Evolutionary conservation across 2,888 invertebrate genomes (phyloP).

Genomic region (Hedychridium roseum): DNA sequence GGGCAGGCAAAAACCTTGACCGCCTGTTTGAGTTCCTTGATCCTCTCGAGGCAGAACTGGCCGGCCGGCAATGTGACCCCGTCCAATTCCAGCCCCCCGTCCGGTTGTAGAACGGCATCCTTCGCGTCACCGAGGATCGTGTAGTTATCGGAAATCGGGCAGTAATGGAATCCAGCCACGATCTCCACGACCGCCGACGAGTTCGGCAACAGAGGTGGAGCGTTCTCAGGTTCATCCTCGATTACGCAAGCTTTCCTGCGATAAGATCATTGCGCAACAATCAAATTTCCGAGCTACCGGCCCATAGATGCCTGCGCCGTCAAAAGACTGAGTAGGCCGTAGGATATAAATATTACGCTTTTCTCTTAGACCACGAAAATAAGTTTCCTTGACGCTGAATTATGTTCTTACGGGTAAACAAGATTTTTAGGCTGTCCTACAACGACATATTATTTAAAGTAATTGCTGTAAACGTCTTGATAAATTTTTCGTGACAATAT

Average conservation of each 20-base stretch:
- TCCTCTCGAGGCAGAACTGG: slow-evolving; percentile 63
- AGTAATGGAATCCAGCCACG: slow-evolving; percentile 68
- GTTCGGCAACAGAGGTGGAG: slow-evolving; percentile 57
- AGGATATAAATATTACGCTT: too few species aligned
- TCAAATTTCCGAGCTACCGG: too few species aligned
- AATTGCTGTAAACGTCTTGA: too few species aligned
- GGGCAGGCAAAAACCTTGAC: slow-evolving; percentile 72
- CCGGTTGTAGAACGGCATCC: slow-evolving; percentile 65
- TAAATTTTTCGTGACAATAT: too few species aligned
- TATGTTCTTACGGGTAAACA: too few species aligned
- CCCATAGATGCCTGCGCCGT: too few species aligned
- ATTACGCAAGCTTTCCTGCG: slow-evolving; percentile 45
- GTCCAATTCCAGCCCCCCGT: slow-evolving; percentile 68
- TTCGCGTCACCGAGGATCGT: slow-evolving; percentile 69
- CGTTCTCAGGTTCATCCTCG: slow-evolving; percentile 35
- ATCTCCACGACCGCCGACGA: slow-evolving; percentile 55
- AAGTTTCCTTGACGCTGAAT: too few species aligned
- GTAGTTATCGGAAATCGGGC: slow-evolving; percentile 65
- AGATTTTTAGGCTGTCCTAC: too few species aligned
- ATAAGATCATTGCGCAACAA: too few species aligned
- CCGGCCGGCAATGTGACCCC: slow-evolving; percentile 60
- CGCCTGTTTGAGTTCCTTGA: slow-evolving; percentile 53
- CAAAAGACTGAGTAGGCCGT: too few species aligned
- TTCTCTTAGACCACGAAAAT: too few species aligned
- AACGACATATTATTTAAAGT: too few species aligned